Conservation (phyloP, 1,140 invertebrate species). For the Charaxes varanes region DNA sequence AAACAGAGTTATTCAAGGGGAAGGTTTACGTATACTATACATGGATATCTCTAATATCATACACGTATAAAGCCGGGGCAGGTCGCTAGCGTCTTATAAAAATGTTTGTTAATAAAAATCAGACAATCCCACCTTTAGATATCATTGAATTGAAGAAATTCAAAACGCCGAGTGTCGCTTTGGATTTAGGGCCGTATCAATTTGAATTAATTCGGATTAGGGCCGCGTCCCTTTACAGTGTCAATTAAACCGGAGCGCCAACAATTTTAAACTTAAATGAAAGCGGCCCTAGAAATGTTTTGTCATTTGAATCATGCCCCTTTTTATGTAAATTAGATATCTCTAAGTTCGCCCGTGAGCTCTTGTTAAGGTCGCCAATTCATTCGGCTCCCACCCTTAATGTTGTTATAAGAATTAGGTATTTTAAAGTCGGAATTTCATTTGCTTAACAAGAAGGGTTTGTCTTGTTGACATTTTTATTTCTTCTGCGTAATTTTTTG, state of each 20-base stretch:
- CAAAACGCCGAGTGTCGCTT: slow-evolving; percentile 14
- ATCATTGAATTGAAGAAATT: slow-evolving; percentile 16
- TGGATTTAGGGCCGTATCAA: slow-evolving; percentile 42
- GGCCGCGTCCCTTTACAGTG: slow-evolving; percentile 33
- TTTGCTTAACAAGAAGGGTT: slow-evolving; percentile 20
- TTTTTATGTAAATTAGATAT: slow-evolving; percentile 62
- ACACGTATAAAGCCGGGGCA: too few relatives aligned
- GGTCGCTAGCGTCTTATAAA: too few relatives aligned
- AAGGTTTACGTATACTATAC: too few relatives aligned
- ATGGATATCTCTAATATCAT: too few relatives aligned
- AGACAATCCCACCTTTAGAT: slow-evolving; percentile 7
- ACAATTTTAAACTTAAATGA: slow-evolving; percentile 66
- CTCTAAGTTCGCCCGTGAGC: slow-evolving; percentile 39
- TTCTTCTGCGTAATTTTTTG: neutral
- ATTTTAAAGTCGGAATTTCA: slow-evolving; percentile 43
- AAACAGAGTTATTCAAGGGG: too few relatives aligned
- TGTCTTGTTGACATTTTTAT: slow-evolving; percentile 5
- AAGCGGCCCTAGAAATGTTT: slow-evolving; percentile 56
- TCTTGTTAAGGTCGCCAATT: slow-evolving; percentile 48
- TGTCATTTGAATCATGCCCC: slow-evolving; percentile 52
- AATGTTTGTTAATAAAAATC: too few relatives aligned
- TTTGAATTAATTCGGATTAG: slow-evolving; percentile 56
- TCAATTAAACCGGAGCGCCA: slow-evolving; percentile 48
- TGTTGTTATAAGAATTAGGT: slow-evolving; percentile 58
- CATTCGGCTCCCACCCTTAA: slow-evolving; percentile 47